These are phyloP conservation scores for Coleophora deauratella DNA, from an alignment of 2,888 invertebrate genomes.

Conservation along the genomic window DNA sequence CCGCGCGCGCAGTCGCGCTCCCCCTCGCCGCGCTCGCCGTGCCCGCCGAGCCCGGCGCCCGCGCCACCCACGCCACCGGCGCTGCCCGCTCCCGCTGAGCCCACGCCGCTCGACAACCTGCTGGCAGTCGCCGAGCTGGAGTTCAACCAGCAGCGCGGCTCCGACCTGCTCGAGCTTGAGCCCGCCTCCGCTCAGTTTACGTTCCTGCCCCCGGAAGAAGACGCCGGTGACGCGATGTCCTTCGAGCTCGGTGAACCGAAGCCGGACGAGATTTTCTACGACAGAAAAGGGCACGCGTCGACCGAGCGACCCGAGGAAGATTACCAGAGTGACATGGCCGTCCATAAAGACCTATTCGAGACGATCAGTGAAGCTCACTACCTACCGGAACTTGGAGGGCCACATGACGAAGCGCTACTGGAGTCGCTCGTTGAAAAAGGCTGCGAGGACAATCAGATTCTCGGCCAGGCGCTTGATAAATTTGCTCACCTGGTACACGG, in stretches of 20 bases:
- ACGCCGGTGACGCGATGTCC: constrained; percentile 54
- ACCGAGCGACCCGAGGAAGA: constrained; percentile 37
- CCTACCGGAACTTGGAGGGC: constrained; percentile 55
- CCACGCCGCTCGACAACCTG: constrained; percentile 76
- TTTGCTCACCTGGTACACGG: constrained; percentile 54
- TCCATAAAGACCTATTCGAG: constrained; percentile 63
- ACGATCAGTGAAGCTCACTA: constrained; percentile 67
- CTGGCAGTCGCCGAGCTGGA: constrained; percentile 78
- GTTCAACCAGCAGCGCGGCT: constrained; percentile 73
- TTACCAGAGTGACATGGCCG: constrained; percentile 46
- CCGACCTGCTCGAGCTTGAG: constrained; percentile 42
- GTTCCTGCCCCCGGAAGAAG: constrained; percentile 46
- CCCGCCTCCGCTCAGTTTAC: constrained; percentile 34
- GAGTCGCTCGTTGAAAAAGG: constrained; percentile 77
- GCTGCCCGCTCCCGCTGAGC: constrained; percentile 38
- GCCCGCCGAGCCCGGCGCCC: constrained; percentile 25
- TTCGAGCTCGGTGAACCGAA: constrained; percentile 56
- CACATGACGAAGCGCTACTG: constrained; percentile 70
- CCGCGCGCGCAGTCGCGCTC: constrained; percentile 37
- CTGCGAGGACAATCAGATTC: constrained; percentile 75
- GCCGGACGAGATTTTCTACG: constrained; percentile 46
- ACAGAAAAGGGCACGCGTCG: constrained; percentile 36
- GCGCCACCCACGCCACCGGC: constrained; percentile 19
- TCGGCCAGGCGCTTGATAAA: constrained; percentile 59
- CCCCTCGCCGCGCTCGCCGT: constrained; percentile 28